Base-by-base conservation (phyloP, 2,113 vertebrate species). In the Propithecus coquereli region DNA sequence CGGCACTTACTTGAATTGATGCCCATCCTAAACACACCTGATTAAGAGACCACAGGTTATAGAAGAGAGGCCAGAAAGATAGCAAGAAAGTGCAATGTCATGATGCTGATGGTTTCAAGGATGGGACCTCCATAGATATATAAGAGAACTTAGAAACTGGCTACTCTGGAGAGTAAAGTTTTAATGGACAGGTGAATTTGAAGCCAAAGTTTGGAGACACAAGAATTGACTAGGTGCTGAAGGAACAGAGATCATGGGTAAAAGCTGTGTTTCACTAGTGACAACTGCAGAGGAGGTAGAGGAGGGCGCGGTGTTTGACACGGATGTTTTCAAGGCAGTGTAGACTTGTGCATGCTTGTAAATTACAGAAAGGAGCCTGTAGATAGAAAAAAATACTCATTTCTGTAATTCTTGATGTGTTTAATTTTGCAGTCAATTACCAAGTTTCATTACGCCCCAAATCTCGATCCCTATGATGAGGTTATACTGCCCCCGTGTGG, bases 401-500 rank as follows among this genome's bases (percentile, higher is more conserved):
- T 96, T 87, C 52, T 82, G 17, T 82, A 65, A 89, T 40, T 65
- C 23, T 27, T 63, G 37, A 40, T 86, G 43, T 82, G 14, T 77
- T 94, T 32, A 61, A 32, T 50, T 87, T 94, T 87, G 71, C 43
- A 43, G 20, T n/a, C 27, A 91, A 3, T 47, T 57, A 89, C 30
- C 14, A 70, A 82, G 20, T 66, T 73, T 88, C 43, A 20, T 32
- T 54, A 66, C 32, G 0, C 22, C 17, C 2, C 30, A 23, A n/a
- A 65, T 82, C 80, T 81, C 70, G 40, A 30, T 30, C 17, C 9
- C 20, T 68, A 11, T 71, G 66, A 66, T 89, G 76, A 93, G 65
- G 47, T n/a, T 90, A 52, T 45, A 95, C 90, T 85, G 96, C 95
- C 95, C 80, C 30, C 91, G 6, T 40, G 92, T 87, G 96, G 96